Base-by-base conservation (phyloP, 2,888 invertebrate species). In the Rutpela maculata region DNA sequence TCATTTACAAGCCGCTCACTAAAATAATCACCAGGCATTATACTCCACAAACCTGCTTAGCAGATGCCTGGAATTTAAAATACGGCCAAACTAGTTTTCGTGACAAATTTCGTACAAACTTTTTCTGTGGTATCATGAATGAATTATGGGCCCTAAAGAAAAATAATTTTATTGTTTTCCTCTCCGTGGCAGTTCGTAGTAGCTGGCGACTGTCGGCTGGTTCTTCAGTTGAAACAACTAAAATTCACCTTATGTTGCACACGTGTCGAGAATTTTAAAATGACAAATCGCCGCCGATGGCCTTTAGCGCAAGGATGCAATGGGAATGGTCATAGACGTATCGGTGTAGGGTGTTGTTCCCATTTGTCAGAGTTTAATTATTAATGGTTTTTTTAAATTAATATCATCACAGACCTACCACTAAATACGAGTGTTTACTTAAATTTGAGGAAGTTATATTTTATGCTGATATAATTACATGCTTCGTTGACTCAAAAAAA, bases 201-300 rank as follows among this genome's bases (percentile, higher is more conserved):
- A 26, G 69, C 66, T 31, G 72, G 77, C 70, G 74, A 70, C 72
- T 56, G 76, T 66, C 60, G 75, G 75, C 70, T 72, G 71, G 76
- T 78, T 75, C 78, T 79, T 76, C 75, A 77, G 63, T 63, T 62
- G 76, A 75, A 70, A 77, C 78, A 65, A 71, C 78, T 78, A 76
- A 81, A 80, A 79, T 77, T 80, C 80, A 81, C 81, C 83, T 81
- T 83, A 80, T 83, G 83, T 76, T 80, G 80, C 80, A 81, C 81
- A 83, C 83, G 83, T 83, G 83, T 83, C 73, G 78, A 71, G 83
- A 80, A 82, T 82, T 81, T 77, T 79, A 79, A 72, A 82, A 78
- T 80, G 81, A 81, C 81, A 78, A 80, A 81, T 79, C 70, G 76
- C 72, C 74, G 55, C 72, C 72, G 43, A 62, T 22, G 63, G 59